Conservation (phyloP, 2,113 vertebrate species). For the Perognathus longimembris region DNA sequence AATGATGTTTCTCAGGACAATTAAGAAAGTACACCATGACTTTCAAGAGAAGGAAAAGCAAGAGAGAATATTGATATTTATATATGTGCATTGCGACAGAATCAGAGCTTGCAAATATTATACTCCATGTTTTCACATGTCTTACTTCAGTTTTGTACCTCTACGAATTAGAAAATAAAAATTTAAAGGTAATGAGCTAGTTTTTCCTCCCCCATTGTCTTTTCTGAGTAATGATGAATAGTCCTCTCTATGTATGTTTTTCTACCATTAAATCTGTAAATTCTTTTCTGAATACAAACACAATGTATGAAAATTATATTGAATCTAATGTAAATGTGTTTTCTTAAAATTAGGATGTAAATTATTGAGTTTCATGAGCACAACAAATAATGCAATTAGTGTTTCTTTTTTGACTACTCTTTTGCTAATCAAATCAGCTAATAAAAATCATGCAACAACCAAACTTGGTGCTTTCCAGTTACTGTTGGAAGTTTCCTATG, state of each 20-base stretch:
- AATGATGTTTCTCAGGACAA: constrained; percentile 1
- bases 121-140: constrained; percentile 33
- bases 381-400: constrained; percentile 80
- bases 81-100: not conserved
- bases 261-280: constrained; percentile 62
- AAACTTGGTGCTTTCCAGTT: constrained; percentile 67
- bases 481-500: constrained; percentile 75
- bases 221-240: constrained; percentile 64
- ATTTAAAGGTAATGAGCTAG: not conserved
- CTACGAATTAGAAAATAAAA: constrained; percentile 69
- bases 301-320: constrained; percentile 73
- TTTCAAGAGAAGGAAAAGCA: not conserved
- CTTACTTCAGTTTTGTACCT: constrained; percentile 49
- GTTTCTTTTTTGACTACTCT: constrained; percentile 79
- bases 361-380: constrained; percentile 75
- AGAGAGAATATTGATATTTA: not conserved
- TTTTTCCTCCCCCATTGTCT: constrained; percentile 42
- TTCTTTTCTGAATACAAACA: constrained; percentile 60
- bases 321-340: constrained; percentile 71
- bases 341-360: constrained; percentile 68
- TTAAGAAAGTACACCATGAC: not conserved
- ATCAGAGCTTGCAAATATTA: constrained; percentile 44
- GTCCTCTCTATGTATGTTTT: constrained; percentile 36
- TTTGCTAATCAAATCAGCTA: constrained; percentile 76
- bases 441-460: constrained; percentile 46